Evolutionary conservation across 2,113 vertebrate species (phyloP).

Genomic region (Pelmatolapia mariae): DNA sequence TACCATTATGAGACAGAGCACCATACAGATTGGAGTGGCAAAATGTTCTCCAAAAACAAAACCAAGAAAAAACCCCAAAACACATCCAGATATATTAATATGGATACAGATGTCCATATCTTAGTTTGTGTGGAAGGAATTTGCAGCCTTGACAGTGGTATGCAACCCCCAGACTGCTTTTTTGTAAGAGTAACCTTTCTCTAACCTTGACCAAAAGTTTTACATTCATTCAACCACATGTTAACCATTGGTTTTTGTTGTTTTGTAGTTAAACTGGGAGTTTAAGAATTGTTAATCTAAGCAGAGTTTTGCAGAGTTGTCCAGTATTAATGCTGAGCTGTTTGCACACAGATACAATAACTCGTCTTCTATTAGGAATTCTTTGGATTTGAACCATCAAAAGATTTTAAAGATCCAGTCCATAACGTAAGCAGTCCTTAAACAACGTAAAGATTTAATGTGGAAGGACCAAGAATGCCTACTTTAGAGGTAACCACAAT

Average conservation of each 20-base stretch:
- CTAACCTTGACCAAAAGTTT: background rate
- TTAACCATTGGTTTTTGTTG: background rate
- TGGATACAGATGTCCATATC: background rate
- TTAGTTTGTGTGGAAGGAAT: background rate
- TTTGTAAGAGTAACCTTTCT: background rate
- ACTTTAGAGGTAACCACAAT: background rate
- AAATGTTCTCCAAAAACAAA: background rate
- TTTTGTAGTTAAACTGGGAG: background rate
- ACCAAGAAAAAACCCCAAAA: fast-evolving
- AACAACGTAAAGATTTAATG: background rate
- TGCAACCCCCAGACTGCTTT: background rate
- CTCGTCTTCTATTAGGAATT: background rate
- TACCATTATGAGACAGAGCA: background rate
- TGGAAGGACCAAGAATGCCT: background rate
- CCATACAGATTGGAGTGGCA: background rate
- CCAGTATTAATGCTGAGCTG: background rate
- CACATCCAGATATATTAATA: background rate
- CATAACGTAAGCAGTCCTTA: background rate
- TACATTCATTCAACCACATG: background rate
- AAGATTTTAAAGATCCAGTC: background rate
- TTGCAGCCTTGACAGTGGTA: background rate
- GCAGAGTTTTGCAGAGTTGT: background rate
- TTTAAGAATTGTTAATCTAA: background rate
- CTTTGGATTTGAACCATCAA: background rate
- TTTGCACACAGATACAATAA: background rate